Evolutionary conservation across 2,113 vertebrate genomes (phyloP), one percentile per base, ranked within the genome.

Genomic region (Aptenodytes forsteri): DNA sequence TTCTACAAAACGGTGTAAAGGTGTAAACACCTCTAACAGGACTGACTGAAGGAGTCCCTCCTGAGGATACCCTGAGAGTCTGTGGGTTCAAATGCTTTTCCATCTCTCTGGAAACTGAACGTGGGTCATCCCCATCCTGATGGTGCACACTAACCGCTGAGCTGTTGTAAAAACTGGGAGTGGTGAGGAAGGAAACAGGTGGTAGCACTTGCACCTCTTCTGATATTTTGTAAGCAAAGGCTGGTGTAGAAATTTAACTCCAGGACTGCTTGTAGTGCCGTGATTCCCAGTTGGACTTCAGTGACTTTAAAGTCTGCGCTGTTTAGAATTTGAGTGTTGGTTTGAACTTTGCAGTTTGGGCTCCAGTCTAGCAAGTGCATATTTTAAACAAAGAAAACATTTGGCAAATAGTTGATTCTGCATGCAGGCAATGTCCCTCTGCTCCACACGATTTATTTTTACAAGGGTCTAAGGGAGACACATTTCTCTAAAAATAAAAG

Each of bases 151-250:
- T 44, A 94, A 83, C 82, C 66, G 1, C 91, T 34, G 93, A 97
- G 90, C 96, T 96, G 95, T 96, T 95, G 95, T 58, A 80, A 93
- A 97, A 94, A 73, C 92, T 66, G 75, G 97, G 95, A 97, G 92
- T 58, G 82, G 82, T 93, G 93, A 90, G 0, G 93, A 96, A 92
- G 82, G 87, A 96, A 97, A 90, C 97, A 97, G 96, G 97, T 97
- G 96, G 97, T 95, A 94, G 90, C 93, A 97, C 97, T 97, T 97
- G 97, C 96, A 97, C 96, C 93, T 96, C 93, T 97, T 97, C 93
- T 95, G 95, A 97, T 97, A 97, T 97, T 97, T 97, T 97, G 97
- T 97, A 97, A 97, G 97, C 97, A 97, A 97, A 97, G 96, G 87
- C 96, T 97, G 97, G 82, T 93, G 95, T 36, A 91, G 93, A 92